Percentiles rank a stretch among this genome's conserved stretches.
phyloP scores from a whole-genome alignment of 2,888 invertebrate genomes.

The Hermaeophaga mercurialis region DNA sequence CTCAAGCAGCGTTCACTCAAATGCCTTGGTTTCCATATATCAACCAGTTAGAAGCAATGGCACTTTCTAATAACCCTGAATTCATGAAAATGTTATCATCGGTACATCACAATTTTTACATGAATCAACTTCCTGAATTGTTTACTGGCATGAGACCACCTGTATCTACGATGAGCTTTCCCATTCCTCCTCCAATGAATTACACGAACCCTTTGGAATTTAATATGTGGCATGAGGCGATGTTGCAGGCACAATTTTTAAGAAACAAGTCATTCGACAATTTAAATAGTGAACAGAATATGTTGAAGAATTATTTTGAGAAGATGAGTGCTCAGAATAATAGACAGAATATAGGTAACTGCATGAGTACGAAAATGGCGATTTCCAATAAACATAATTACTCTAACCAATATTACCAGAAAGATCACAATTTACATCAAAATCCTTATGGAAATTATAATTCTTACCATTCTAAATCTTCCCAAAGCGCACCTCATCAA shows the following conservation, averaged over 20 bases:
- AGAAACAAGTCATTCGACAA: slow-evolving; percentile 49
- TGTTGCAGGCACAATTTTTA: slow-evolving; percentile 57
- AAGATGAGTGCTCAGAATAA: slow-evolving; percentile 34
- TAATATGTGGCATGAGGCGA: slow-evolving; percentile 74
- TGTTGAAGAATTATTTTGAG: slow-evolving; percentile 41
- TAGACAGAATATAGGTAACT: slow-evolving; percentile 5
- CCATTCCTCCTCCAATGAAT: slow-evolving; percentile 54
- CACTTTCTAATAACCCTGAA: slow-evolving; percentile 60
- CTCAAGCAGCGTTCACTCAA: slow-evolving; percentile 71
- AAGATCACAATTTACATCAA: slow-evolving; percentile 39
- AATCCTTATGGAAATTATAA: slow-evolving; percentile 46
- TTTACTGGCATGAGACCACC: slow-evolving; percentile 55
- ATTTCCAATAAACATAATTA: slow-evolving; percentile 25
- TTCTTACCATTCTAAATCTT: slow-evolving; percentile 33
- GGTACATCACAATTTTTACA: slow-evolving; percentile 60
- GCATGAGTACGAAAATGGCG: slow-evolving; percentile 27
- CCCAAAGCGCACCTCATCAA: slow-evolving; percentile 22
- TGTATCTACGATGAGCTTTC: slow-evolving; percentile 56
- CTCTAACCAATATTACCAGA: slow-evolving; percentile 25
- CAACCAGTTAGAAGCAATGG: slow-evolving; percentile 66
- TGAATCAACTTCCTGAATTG: slow-evolving; percentile 59
- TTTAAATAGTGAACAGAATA: slow-evolving; percentile 38
- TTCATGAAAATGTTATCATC: slow-evolving; percentile 62
- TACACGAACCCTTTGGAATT: slow-evolving; percentile 64
- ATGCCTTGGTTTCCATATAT: slow-evolving; percentile 78